Base-by-base conservation (phyloP, 1,140 invertebrate genomes). In the Meloidogyne chitwoodi region DNA sequence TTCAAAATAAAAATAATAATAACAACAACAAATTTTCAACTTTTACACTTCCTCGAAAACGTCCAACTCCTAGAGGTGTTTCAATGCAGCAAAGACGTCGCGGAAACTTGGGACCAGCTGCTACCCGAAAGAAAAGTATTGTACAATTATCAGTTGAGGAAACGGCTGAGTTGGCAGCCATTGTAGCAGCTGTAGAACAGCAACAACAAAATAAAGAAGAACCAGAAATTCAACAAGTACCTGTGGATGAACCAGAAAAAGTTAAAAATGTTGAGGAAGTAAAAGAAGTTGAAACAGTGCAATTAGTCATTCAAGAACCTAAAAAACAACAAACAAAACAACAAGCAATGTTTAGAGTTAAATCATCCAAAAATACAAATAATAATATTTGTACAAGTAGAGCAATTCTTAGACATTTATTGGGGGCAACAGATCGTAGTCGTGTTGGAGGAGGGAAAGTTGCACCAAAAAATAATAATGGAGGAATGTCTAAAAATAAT, bases 1-100 rank as follows among this genome's bases (percentile, higher is more conserved):
- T 56, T 56, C 19, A 56, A 56, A 56, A 56, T 16, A 48, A 48
- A 48, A 19, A 48, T 48, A 48, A 48, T 56, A 56, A 56, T 6
- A 56, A n/a, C 19, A 56, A 56, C 16, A 56, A 56, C 19, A 56
- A n/a, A 56, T n/a, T n/a, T n/a, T n/a, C 68, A 27, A 65, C 70
- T 27, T 29, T 73, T 29, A 73, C 70, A n/a, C 61, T 73, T 61
- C 70, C 70, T 24, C 41, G 70, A 0, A 73, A 73, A 73, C 29
- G 26, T 22, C 34, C 70, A 73, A 16, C 12, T 22, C 29, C 27
- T 27, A 26, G 56, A 64, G 14, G 64, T 14, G 22, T 31, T 63
- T 29, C 41, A 31, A 29, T 22, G 24, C 61, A 56, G 24, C 61
- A 73, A 73, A 64, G 70, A 64, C 10, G 34, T n/a, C 0, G 56